A percentile compares a stretch with the other conserved stretches of the same genome.
Evolutionary conservation across 2,113 vertebrate species (phyloP).

Genomic region (Camelus dromedarius): DNA sequence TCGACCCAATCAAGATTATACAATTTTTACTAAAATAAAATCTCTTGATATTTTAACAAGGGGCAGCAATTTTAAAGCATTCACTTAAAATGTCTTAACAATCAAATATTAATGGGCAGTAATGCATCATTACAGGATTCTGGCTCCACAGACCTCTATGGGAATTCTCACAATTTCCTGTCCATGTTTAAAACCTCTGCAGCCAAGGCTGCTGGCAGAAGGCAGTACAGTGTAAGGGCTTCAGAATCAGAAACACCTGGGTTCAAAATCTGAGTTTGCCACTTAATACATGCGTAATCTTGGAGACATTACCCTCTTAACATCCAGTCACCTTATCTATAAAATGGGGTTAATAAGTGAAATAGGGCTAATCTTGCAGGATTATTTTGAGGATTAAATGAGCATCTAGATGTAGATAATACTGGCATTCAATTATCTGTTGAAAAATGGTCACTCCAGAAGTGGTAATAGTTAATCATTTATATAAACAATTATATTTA

Average conservation of each 20-base stretch:
- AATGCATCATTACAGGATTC: background rate
- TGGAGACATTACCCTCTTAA: conserved; percentile 7
- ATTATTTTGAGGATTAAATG: background rate
- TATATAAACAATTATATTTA: background rate
- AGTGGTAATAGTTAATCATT: background rate
- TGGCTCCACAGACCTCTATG: background rate
- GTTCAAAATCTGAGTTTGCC: background rate
- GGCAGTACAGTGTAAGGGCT: background rate
- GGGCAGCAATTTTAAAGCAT: background rate
- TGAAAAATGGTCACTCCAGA: background rate
- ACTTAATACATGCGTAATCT: background rate
- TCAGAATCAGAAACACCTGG: background rate
- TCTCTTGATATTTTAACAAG: conserved; percentile 6
- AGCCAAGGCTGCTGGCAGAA: background rate
- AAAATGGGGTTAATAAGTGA: background rate
- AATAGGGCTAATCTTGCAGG: background rate
- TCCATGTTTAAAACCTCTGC: background rate
- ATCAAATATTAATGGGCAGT: background rate
- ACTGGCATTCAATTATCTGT: background rate
- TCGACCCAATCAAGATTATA: background rate
- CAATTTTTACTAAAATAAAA: background rate
- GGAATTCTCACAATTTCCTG: background rate
- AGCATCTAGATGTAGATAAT: background rate
- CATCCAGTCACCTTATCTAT: background rate
- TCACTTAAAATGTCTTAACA: conserved; percentile 19